Base-by-base conservation (phyloP, 2,797 vertebrate species). In the Lacerta bilineata region DNA sequence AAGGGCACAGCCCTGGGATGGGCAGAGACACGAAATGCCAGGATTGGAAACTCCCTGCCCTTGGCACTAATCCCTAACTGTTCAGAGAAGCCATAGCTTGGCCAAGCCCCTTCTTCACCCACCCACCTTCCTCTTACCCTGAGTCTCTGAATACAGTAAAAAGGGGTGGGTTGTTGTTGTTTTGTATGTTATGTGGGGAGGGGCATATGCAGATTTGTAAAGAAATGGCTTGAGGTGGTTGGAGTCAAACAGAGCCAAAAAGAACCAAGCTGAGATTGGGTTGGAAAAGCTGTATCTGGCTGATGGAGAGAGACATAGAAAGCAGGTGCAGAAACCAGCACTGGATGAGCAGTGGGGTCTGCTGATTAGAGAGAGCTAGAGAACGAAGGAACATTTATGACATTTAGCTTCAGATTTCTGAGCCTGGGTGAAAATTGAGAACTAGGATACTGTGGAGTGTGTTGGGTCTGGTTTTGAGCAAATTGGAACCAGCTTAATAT, bases 1-100 rank as follows among this genome's bases (percentile, higher is more conserved):
- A 64, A 69, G 36, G 86, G 69, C 69, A 81, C 68, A 81, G 86
- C 86, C 85, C 68, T 87, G 86, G 86, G 78, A 81, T 87, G 79
- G 25, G 64, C 68, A 72, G 50, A 61, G 29, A 81, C 50, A 87
- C 7, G 50, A 87, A 61, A 36, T 74, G 50, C 78, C 68, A 81
- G 78, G 68, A 61, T 74, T 72, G 78, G 68, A 61, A 87, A 87
- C 68, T 74, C 78, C 78, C 78, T 81, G 68, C 68, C 78, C 46
- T 86, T 46, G 59, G 79, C 59, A 39, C 36, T 55, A 77, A 68
- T 81, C 80, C n/a, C 29, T 55, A 81, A 29, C 61, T 4, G 25
- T 71, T 80, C 46, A 25, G 27, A 29, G 61, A 43, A 78, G 11
- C 74, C 23, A 5, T 18, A n/a, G 64, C 6, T 13, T n/a, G 41